Evolutionary conservation across 2,113 vertebrate species (phyloP), one percentile per base, ranked within the genome.

Genomic region (Casuarius casuarius): DNA sequence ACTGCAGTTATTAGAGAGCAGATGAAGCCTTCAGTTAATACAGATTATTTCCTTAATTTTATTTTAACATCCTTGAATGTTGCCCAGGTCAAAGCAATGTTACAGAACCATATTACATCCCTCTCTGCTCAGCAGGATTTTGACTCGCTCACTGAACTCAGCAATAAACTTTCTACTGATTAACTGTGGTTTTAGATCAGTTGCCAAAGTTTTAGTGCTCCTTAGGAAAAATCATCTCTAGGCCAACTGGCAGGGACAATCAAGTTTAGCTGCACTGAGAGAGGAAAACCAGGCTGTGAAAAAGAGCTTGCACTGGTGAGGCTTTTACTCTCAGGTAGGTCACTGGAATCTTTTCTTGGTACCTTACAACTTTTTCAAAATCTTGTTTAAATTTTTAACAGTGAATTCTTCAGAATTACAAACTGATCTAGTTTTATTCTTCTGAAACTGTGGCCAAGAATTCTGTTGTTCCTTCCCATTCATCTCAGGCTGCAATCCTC

Each of bases 31-130:
- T 59, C 2, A 3, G 38, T 67, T 72, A 59, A 46, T 7, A 52
- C 86, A 85, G 83, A 76, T 29, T 73, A 52, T 56, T 92, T 93
- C 78, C 91, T 84, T 38, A 58, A 61, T 61, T 91, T 85, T 91
- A 40, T 80, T 94, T 79, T 20, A 75, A 56, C 76, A 38, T 83
- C 79, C 72, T 42, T 21, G 38, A 75, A n/a, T 11, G 44, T 80
- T 5, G 3, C 67, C 72, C 23, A 8, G 8, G 75, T 49, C n/a
- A 61, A 71, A 79, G 46, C 12, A 6, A 20, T 10, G 38, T 62
- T 70, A 6, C 7, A 28, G 11, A 72, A 26, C 48, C n/a, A 10
- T 20, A 11, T 15, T 19, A 14, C 61, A 87, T 74, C 1, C 0
- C 28, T 26, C 68, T 9, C 38, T 2, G 0, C 56, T 14, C 78